phyloP scores from a whole-genome alignment of 1,140 invertebrate genomes.

The Drosophila novamexicana region DNA sequence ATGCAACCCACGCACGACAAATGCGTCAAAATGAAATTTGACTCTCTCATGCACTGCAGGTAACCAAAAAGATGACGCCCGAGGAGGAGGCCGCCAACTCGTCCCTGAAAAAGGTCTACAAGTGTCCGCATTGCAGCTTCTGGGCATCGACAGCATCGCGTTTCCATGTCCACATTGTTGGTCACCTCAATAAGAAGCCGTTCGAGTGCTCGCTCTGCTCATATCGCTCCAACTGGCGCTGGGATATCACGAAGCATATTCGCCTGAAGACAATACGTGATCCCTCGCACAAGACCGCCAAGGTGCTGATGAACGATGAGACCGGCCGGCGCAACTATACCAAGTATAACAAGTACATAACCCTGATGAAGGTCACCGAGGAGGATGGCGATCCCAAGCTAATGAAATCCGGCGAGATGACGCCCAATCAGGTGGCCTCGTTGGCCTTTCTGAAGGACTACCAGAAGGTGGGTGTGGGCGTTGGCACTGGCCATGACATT shows the following conservation, averaged over 20 bases:
- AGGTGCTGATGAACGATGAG: constrained; percentile 95
- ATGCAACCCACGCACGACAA: constrained; percentile 55
- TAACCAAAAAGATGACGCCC: constrained; percentile 84
- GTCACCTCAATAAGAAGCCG: constrained; percentile 95
- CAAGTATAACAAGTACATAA: constrained; percentile 95
- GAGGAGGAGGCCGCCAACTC: constrained; percentile 84
- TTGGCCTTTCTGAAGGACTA: constrained; percentile 81
- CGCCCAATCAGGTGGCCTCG: constrained; percentile 82
- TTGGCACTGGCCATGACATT: constrained; percentile 63
- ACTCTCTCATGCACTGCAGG: constrained; percentile 83
- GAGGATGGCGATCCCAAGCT: constrained; percentile 84
- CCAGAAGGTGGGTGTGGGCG: constrained; percentile 59
- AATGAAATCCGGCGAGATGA: constrained; percentile 84
- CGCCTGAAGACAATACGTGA: constrained; percentile 94
- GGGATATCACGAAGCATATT: constrained; percentile 98
- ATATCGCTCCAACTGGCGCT: constrained; percentile 97
- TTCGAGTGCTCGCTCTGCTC: constrained; percentile 97
- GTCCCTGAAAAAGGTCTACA: constrained; percentile 89
- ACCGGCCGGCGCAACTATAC: constrained; percentile 95
- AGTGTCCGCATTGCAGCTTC: constrained; percentile 95
- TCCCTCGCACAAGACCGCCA: constrained; percentile 90
- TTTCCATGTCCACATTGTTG: constrained; percentile 96
- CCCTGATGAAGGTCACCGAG: constrained; percentile 87
- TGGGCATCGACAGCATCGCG: constrained; percentile 96
- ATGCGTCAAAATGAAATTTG: constrained; percentile 84